Evolutionary conservation across 2,888 invertebrate species (phyloP), one percentile per base, ranked within the genome.

Genomic region (Tupiocoris notatus): DNA sequence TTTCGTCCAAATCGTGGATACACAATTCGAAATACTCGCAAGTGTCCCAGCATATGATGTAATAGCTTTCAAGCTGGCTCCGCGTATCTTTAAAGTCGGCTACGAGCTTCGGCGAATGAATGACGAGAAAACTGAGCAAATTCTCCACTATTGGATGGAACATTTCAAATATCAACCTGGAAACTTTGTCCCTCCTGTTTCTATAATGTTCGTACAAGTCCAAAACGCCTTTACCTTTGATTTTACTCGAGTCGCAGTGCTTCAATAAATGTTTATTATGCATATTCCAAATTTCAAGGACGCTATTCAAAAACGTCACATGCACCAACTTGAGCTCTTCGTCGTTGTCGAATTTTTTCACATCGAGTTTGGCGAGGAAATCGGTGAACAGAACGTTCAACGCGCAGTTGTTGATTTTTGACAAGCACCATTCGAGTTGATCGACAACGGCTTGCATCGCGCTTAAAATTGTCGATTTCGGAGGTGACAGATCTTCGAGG

Each of bases 201-300:
- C 58, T 70, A 16, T 70, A 70, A 18, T 54, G 59, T n/a, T 70
- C 23, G 18, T 70, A 70, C 59, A 70, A 20, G 17, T 58, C 59
- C n/a, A 70, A 24, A 17, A 70, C 70, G 1, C 70, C 58, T 70
- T 70, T 70, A 17, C 70, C 70, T 70, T 70, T 70, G 24, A 70
- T 61, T 58, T 59, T 16, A 9, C 21, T 23, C 0, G n/a, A 9
- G 2, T n/a, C 25, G 24, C 59, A 24, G 59, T 58, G 59, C 70
- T 59, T 58, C n/a, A 70, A 24, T 20, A 70, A 59, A 58, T 70
- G 57, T 16, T 59, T 70, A 1, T 58, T 70, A 24, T 70, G 70
- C 7, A 59, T n/a, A 21, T 59, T 70, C 70, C 70, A 70, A 9
- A 70, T 70, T 59, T 70, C 70, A 7, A 70, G 59, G 18, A 70